Base-by-base conservation (phyloP, 2,797 vertebrate genomes). In the Tangara arthus region DNA sequence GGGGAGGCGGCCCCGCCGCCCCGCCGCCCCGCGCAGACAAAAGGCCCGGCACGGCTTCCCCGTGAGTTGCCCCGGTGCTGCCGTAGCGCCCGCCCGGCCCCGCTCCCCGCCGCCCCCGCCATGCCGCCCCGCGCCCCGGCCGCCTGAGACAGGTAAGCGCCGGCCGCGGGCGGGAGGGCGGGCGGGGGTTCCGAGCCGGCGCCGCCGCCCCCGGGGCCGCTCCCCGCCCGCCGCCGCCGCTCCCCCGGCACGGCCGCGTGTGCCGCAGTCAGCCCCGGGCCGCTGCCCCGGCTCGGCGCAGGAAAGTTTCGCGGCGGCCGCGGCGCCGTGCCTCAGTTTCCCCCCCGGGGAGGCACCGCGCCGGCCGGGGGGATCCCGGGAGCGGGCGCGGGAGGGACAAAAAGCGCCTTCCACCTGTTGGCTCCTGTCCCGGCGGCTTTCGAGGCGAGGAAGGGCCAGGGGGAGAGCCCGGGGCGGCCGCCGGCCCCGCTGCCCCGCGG, bases 41-140 rank as follows among this genome's bases (percentile, higher is more conserved):
- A 98, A 98, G 98, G 98, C 98, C 98, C 98, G 98, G 98, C 97
- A 97, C 98, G 98, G 98, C 97, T 98, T 98, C 98, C 98, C 98
- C 97, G 98, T 71, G 69, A 55, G 68, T 71, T 71, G 50, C 68
- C 98, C 98, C 98, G 97, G 98, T 97, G 97, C 97, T 98, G 98
- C 97, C 98, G 98, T 97, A 96, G 98, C 97, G 98, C 98, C 98
- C 98, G 55, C 79, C 73, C 37, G 77, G 50, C 66, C 83, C 84
- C 78, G 73, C 73, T 41, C 71, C 87, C 65, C 69, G 73, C 80
- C 77, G 52, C 72, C 70, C 70, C 72, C 78, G 92, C 32, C 78
- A 90, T 93, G 92, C 78, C 66, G 82, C 77, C 46, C 82, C 82
- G 71, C 59, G 59, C 64, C 81, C n/a, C 21, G n/a, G 53, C 81